These are phyloP conservation scores for Hydrocynus forskahlii DNA, from an alignment of 2,797 vertebrate species.

Conservation along the genomic window DNA sequence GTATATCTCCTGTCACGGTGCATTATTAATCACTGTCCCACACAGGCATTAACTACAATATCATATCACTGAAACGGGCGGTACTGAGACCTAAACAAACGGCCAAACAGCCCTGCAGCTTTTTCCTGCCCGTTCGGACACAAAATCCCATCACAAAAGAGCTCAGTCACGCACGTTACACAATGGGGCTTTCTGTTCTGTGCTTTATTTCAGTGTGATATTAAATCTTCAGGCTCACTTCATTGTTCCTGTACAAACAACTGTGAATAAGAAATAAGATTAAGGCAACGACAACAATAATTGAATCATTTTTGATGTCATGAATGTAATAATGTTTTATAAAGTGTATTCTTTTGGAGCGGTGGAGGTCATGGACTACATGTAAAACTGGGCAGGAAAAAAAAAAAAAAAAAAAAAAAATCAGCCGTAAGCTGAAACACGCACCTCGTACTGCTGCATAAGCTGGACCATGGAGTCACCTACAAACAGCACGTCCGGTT, in stretches of 20 bases:
- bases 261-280: background rate
- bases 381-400: background rate
- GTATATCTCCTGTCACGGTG: no score
- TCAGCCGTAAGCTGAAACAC: constrained; percentile 15
- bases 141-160: background rate
- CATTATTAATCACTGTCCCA: no score
- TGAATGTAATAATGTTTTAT: no score
- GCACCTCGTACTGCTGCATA: constrained; percentile 95
- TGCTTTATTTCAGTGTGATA: background rate
- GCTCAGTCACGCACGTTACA: constrained; percentile 6
- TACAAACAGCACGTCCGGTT: constrained; percentile 95
- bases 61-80: background rate
- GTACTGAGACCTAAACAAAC: no score
- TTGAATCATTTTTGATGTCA: no score
- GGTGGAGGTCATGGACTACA: background rate
- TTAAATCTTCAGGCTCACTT: background rate
- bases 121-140: background rate
- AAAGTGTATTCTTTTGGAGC: background rate
- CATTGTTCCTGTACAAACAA: background rate
- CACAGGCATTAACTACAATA: background rate
- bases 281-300: background rate
- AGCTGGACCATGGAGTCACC: constrained; percentile 97
- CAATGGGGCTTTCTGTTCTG: background rate
- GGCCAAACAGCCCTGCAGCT: background rate
- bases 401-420: background rate